Conservation (phyloP, 2,888 invertebrate genomes). For the Prenolepis imparis region DNA sequence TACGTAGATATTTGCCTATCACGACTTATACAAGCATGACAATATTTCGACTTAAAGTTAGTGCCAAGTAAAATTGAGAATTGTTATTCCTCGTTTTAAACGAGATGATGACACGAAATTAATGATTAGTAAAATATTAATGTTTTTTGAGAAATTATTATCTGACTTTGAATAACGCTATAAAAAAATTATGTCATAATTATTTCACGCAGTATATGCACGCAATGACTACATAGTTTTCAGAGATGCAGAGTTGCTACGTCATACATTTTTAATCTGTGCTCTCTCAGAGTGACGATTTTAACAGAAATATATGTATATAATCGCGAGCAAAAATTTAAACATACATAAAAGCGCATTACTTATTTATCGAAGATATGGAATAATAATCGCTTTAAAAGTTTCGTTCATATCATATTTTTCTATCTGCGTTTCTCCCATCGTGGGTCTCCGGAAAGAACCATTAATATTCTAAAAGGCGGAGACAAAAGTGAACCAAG, state of each 20-base stretch:
- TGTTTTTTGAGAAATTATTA: neutral
- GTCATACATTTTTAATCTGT: constrained; percentile 35
- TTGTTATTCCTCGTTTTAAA: neutral
- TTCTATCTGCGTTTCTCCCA: neutral
- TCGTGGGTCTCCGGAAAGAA: constrained; percentile 3
- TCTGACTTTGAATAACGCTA: neutral
- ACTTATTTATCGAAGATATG: constrained; percentile 17
- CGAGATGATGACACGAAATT: neutral
- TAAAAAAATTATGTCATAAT: constrained; percentile 10
- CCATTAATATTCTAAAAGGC: constrained; percentile 44
- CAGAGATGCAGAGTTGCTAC: neutral
- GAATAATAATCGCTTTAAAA: constrained; percentile 46
- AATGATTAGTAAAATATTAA: neutral
- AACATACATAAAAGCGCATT: constrained; percentile 35
- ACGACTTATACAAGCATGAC: too few relatives aligned
- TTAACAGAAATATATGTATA: constrained; percentile 48
- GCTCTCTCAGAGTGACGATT: neutral
- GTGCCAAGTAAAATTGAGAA: neutral
- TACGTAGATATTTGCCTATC: neutral
- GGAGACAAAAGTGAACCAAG: constrained; percentile 51
- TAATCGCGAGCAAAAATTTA: constrained; percentile 36
- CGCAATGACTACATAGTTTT: neutral
- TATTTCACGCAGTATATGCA: neutral
- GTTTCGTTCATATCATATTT: constrained; percentile 36
- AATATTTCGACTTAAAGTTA: neutral